phyloP scores from a whole-genome alignment of 2,797 vertebrate genomes.

The Lindbergichthys nudifrons region DNA sequence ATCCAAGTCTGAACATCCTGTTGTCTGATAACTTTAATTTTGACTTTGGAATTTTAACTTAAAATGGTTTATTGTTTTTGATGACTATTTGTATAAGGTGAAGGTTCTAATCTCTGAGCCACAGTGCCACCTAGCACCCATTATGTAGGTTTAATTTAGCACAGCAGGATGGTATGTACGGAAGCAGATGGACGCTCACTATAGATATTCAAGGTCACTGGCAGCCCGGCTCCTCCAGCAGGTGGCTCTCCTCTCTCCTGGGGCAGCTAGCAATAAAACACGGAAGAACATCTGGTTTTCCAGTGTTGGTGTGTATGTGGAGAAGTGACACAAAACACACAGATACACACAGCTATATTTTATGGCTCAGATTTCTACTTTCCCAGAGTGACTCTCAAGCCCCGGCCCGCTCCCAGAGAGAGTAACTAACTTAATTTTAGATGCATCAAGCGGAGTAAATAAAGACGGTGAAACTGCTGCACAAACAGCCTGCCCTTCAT shows the following conservation, averaged over 20 bases:
- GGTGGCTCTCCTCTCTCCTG: conserved; percentile 74
- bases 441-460: conserved; percentile 51
- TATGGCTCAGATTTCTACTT: conserved; percentile 53
- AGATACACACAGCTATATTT: conserved; percentile 67
- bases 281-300: conserved; percentile 71
- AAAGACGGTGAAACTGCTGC: conserved; percentile 48
- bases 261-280: conserved; percentile 66
- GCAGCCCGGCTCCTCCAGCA: conserved; percentile 67
- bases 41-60: not conserved
- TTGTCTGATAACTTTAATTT: not conserved
- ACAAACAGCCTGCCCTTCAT: conserved; percentile 58
- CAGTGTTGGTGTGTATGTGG: conserved; percentile 29
- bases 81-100: not conserved
- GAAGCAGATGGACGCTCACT: conserved; percentile 66
- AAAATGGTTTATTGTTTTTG: conserved; percentile 10
- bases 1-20: not conserved
- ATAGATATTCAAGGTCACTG: conserved; percentile 64
- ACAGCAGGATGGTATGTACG: conserved; percentile 36
- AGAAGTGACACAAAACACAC: conserved; percentile 61
- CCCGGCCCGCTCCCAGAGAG: conserved; percentile 39
- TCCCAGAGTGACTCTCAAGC: conserved; percentile 53
- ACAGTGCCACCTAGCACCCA: conserved; percentile 14
- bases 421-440: conserved; percentile 54
- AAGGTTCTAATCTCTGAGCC: conserved; percentile 25
- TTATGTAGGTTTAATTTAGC: conserved; percentile 38